Evolutionary conservation across 2,888 invertebrate genomes (phyloP).

Genomic region (Epinotia demarniana): DNA sequence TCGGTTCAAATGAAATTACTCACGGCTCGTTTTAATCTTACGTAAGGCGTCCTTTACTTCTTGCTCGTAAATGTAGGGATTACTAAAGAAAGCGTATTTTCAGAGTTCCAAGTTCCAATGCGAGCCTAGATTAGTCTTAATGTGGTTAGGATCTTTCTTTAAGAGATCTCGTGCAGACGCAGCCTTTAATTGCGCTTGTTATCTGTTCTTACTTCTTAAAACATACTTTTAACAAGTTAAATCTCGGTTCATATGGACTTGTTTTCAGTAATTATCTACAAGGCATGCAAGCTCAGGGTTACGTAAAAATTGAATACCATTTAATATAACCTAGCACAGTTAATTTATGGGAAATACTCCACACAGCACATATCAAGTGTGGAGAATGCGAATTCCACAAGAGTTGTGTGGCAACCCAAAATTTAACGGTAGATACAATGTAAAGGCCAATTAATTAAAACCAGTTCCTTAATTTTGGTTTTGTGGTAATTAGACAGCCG

Average conservation of each 20-base stretch:
- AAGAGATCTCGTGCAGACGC: no score
- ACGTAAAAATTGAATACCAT: neutral
- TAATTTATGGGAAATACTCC: conserved; percentile 5
- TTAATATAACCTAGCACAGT: neutral
- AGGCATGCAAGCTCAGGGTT: neutral
- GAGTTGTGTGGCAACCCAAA: conserved; percentile 9
- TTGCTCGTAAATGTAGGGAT: neutral
- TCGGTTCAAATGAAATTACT: conserved; percentile 29
- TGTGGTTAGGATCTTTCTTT: no score
- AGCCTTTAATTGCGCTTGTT: no score
- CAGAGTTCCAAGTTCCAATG: no score
- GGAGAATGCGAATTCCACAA: conserved; percentile 6
- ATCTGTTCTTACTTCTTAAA: neutral
- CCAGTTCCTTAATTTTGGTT: conserved; percentile 58
- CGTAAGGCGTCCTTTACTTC: conserved; percentile 3
- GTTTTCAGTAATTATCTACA: neutral
- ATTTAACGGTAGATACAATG: conserved; percentile 33
- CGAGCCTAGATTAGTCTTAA: no score
- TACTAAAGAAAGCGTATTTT: neutral
- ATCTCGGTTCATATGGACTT: neutral
- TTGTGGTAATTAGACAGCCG: conserved; percentile 59
- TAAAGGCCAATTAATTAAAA: conserved; percentile 36
- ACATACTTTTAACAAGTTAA: neutral
- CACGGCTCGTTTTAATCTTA: neutral
- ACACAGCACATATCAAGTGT: neutral